A percentile compares a stretch with the other conserved stretches of the same genome.
Evolutionary conservation across 2,888 invertebrate genomes (phyloP).

Genomic region (Erynnis tages): DNA sequence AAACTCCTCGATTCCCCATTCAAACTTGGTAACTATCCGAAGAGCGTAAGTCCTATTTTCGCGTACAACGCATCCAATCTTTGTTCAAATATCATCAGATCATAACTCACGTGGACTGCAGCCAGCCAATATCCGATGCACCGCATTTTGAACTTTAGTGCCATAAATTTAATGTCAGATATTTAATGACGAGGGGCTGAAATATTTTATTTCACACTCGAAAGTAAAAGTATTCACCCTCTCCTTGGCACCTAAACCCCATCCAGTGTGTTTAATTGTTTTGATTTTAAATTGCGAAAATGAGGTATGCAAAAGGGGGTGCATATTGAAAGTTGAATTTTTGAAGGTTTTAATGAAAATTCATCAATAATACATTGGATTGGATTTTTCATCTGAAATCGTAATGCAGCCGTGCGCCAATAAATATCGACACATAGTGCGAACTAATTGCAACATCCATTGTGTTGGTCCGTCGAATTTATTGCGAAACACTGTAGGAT

Average conservation of each 20-base stretch:
- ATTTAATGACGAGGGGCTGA: conserved; percentile 7
- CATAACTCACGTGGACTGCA: conserved; percentile 63
- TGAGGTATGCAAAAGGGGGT: conserved; percentile 55
- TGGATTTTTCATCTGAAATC: conserved; percentile 11
- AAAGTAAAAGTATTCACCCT: conserved; percentile 63
- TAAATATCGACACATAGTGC: conserved; percentile 54
- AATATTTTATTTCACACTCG: conserved; percentile 41
- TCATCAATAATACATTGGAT: conserved; percentile 19
- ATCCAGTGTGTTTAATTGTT: conserved; percentile 72
- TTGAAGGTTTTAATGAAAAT: conserved; percentile 17
- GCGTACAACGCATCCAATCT: conserved; percentile 53
- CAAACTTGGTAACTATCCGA: conserved; percentile 41
- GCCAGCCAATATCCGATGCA: conserved; percentile 51
- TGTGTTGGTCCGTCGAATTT: conserved; percentile 44
- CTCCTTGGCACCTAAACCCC: conserved; percentile 55
- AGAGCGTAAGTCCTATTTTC: conserved; percentile 57
- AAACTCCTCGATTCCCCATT: conserved; percentile 41
- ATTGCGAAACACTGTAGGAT: conserved; percentile 32
- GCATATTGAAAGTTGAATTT: conserved; percentile 51
- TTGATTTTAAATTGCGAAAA: conserved; percentile 68
- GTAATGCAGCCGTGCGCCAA: conserved; percentile 38
- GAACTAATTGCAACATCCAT: conserved; percentile 53
- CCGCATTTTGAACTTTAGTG: conserved; percentile 42
- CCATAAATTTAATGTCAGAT: conserved; percentile 30
- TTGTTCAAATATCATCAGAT: conserved; percentile 63